Evolutionary conservation across 2,888 invertebrate species (phyloP).

Genomic region (Chalcis sispes): DNA sequence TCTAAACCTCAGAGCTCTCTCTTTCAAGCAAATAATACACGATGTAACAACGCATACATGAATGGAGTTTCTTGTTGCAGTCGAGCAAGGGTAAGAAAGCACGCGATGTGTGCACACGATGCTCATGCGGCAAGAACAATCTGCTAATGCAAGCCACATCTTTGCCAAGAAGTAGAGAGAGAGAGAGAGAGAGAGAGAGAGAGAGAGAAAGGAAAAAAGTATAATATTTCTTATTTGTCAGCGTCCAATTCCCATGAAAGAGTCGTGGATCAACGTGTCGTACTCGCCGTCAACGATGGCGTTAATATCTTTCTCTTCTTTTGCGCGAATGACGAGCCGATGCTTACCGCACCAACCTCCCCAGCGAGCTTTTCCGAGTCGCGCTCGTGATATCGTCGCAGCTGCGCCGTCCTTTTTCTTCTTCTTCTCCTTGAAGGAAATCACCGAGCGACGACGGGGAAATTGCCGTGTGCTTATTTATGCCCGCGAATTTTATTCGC

Average conservation of each 20-base stretch:
- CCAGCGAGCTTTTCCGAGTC: constrained; percentile 7
- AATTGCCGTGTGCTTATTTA: constrained; percentile 20
- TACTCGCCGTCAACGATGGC: constrained; percentile 38
- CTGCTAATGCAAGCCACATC: constrained; percentile 52
- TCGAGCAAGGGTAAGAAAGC: too few relatives aligned
- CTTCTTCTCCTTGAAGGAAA: neutral
- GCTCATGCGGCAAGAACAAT: constrained; percentile 25
- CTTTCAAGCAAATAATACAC: too few relatives aligned
- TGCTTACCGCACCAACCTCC: neutral
- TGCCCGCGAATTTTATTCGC: constrained; percentile 17
- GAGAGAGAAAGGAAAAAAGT: neutral
- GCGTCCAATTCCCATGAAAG: constrained; percentile 53
- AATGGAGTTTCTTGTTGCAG: too few relatives aligned
- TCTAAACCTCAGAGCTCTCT: neutral
- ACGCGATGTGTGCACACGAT: neutral
- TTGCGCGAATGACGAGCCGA: neutral
- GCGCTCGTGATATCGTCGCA: neutral
- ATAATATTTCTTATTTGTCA: constrained; percentile 37
- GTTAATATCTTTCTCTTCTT: constrained; percentile 28
- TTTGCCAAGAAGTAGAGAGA: neutral
- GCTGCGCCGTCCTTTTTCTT: neutral
- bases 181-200: neutral
- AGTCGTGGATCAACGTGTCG: constrained; percentile 56
- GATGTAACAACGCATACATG: too few relatives aligned
- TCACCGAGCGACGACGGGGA: neutral